Conservation (phyloP, 23 tunicate species). For the Phallusia fumigata region DNA sequence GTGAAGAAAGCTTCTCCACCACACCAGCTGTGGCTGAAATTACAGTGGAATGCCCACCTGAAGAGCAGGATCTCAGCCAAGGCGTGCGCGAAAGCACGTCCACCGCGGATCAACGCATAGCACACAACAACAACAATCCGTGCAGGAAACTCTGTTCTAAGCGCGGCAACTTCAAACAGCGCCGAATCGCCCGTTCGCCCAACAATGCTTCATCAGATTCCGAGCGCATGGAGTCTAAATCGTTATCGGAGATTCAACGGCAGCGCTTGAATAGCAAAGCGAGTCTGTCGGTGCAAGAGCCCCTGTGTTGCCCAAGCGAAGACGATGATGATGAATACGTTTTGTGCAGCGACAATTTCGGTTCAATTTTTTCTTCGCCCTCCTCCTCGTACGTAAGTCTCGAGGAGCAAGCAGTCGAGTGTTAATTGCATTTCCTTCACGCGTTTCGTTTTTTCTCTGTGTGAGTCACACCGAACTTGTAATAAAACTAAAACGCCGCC, state of each 20-base stretch:
- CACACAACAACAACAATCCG: background rate
- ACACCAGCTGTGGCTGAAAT: slow-evolving; percentile 6
- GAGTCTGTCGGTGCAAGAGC: background rate
- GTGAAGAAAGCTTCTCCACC: background rate
- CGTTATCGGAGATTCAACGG: background rate
- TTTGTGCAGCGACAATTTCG: background rate
- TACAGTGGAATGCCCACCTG: slow-evolving; percentile 4
- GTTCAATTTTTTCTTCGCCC: background rate
- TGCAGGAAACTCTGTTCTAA: background rate
- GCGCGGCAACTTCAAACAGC: slow-evolving; percentile 6
- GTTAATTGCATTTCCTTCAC: too few species aligned
- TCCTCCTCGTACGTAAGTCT: background rate
- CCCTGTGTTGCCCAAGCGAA: background rate
- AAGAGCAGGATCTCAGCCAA: background rate
- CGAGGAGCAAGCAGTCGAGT: background rate
- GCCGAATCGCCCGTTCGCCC: background rate
- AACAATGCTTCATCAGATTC: background rate
- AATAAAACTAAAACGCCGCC: too few species aligned
- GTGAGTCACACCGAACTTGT: too few species aligned
- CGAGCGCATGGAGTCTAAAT: background rate
- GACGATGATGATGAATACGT: background rate
- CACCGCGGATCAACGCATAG: background rate
- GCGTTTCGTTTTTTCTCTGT: too few species aligned
- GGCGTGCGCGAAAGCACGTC: background rate
- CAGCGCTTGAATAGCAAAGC: background rate